These are phyloP conservation scores for Sporophila hypoxantha DNA, from an alignment of 2,113 vertebrate genomes.

Conservation along the genomic window DNA sequence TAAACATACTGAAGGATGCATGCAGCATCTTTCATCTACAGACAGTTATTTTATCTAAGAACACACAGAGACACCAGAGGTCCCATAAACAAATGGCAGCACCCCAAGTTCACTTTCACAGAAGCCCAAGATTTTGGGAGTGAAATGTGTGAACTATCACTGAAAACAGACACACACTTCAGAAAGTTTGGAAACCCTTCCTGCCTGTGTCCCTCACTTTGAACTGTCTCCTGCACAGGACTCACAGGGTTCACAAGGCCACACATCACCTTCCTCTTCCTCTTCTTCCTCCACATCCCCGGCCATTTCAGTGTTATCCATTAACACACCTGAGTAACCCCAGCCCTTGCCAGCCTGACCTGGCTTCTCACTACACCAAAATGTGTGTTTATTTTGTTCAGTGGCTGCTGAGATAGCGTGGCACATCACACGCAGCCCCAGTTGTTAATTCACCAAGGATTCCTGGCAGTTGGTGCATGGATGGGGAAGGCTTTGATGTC, in stretches of 20 bases:
- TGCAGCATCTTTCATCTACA: not conserved
- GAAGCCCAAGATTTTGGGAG: not conserved
- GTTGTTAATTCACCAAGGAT: not conserved
- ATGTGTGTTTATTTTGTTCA: not conserved
- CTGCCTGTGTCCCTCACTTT: not conserved
- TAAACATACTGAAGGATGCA: not conserved
- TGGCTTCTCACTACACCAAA: not conserved
- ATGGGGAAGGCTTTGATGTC: slow-evolving; percentile 25
- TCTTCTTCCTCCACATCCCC: not conserved
- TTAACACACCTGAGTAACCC: not conserved
- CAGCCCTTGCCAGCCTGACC: not conserved
- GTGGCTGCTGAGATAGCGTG: not conserved
- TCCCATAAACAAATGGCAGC: not conserved
- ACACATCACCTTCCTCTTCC: not conserved
- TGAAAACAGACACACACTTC: not conserved
- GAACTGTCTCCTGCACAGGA: not conserved
- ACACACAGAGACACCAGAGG: not conserved
- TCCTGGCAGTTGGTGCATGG: not conserved
- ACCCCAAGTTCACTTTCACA: not conserved
- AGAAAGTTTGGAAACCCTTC: not conserved
- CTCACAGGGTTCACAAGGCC: not conserved
- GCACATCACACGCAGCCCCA: not conserved
- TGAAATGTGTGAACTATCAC: not conserved
- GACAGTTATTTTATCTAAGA: not conserved
- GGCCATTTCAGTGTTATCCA: not conserved